These are phyloP conservation scores for Phoxinus phoxinus DNA, from an alignment of 2,113 vertebrate genomes.

Conservation along the genomic window DNA sequence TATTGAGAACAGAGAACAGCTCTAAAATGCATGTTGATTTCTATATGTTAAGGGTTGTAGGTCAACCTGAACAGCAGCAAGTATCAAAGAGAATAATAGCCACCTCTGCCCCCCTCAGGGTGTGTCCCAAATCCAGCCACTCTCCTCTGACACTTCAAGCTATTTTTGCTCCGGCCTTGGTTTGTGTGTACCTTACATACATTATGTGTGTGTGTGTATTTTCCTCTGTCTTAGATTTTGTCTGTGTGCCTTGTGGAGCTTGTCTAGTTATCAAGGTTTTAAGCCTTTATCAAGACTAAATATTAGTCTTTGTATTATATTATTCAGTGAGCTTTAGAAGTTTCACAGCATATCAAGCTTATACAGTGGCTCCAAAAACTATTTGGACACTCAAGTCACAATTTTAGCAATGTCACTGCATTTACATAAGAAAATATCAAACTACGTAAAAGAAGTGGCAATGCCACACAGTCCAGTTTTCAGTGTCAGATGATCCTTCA, in stretches of 20 bases:
- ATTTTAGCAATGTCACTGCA: neutral
- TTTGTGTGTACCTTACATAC: slow-evolving; percentile 34
- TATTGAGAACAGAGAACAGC: neutral
- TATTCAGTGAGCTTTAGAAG: neutral
- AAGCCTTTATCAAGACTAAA: neutral
- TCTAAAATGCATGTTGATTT: slow-evolving; percentile 35
- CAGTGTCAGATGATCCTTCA: neutral
- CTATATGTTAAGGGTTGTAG: slow-evolving; percentile 55
- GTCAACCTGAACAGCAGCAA: slow-evolving; percentile 23
- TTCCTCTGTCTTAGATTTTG: neutral
- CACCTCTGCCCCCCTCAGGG: slow-evolving; percentile 49
- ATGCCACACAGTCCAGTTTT: neutral
- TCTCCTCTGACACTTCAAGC: slow-evolving; percentile 9
- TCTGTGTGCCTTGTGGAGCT: neutral
- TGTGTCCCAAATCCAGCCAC: slow-evolving; percentile 56
- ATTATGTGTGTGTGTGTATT: neutral
- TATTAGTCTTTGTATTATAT: neutral
- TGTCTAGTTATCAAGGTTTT: neutral
- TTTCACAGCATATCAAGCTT: neutral
- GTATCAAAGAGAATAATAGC: slow-evolving; percentile 52
- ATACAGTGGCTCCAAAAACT: neutral
- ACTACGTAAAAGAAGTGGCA: neutral
- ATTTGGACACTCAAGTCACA: neutral
- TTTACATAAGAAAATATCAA: neutral
- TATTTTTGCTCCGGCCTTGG: slow-evolving; percentile 40